Evolutionary conservation across 2,888 invertebrate genomes (phyloP).

Genomic region (Sminthurinus aureus): DNA sequence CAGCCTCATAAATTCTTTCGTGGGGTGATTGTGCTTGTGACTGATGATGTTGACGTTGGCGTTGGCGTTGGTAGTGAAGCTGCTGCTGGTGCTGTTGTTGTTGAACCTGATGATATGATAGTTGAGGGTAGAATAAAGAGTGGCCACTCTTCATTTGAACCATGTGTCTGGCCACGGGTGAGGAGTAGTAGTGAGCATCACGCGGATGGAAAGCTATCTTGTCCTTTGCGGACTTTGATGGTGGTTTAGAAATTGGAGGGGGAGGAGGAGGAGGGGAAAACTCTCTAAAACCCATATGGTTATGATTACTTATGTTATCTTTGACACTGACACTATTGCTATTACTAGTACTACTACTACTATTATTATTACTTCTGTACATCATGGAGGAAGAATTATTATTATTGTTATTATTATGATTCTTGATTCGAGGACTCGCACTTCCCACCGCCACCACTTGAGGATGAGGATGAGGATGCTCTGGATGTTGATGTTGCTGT

Average conservation of each 20-base stretch:
- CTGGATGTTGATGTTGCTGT: conserved; percentile 5
- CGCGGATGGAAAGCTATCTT: no score
- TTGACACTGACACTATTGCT: no score
- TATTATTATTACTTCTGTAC: no score
- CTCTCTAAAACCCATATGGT: neutral
- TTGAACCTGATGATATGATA: no score
- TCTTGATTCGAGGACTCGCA: neutral
- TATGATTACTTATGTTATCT: neutral
- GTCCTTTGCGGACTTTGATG: neutral
- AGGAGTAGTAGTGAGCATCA: conserved; percentile 51
- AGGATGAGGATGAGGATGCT: conserved; percentile 9
- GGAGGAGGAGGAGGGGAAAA: neutral
- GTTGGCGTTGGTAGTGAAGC: neutral
- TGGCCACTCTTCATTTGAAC: no score
- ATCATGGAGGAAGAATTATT: conserved; percentile 5
- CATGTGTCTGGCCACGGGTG: conserved; percentile 33
- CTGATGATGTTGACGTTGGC: neutral
- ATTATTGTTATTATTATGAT: conserved; percentile 32
- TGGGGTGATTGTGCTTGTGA: neutral
- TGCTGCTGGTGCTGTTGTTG: neutral
- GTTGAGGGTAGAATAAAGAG: no score
- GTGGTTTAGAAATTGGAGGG: neutral
- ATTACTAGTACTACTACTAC: no score
- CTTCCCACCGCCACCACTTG: no score
- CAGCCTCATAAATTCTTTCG: conserved; percentile 58